Evolutionary conservation across 2,797 vertebrate species (phyloP).

Genomic region (Cyprinella venusta): DNA sequence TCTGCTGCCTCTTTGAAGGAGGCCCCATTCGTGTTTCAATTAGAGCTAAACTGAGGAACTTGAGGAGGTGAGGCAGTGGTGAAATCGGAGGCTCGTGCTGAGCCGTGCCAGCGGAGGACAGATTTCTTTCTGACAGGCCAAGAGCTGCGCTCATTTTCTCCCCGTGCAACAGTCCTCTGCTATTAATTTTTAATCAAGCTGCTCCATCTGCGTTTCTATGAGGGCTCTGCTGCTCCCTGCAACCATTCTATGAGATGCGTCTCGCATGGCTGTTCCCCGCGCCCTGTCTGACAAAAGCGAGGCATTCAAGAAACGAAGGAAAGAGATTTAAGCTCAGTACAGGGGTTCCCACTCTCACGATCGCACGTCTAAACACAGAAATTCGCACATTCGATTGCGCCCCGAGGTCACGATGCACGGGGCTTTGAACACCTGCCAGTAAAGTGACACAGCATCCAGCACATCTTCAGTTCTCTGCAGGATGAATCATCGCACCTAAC

Average conservation of each 20-base stretch:
- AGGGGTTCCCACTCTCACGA: not conserved
- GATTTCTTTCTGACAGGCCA: slow-evolving; percentile 40
- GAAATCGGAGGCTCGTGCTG: not conserved
- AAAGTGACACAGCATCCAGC: slow-evolving; percentile 38
- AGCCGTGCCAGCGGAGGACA: slow-evolving; percentile 24
- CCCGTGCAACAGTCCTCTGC: slow-evolving; percentile 36
- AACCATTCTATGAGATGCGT: slow-evolving; percentile 17
- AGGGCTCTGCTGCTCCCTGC: slow-evolving; percentile 18
- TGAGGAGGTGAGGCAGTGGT: not conserved
- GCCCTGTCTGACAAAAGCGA: not conserved
- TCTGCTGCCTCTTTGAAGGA: slow-evolving; percentile 23
- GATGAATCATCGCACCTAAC: slow-evolving; percentile 43
- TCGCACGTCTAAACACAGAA: slow-evolving; percentile 21
- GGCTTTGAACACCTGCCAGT: slow-evolving; percentile 48
- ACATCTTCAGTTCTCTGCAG: slow-evolving; percentile 23
- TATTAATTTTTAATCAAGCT: slow-evolving; percentile 59
- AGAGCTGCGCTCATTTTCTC: slow-evolving; percentile 38
- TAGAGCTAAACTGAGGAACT: slow-evolving; percentile 26
- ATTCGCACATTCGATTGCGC: slow-evolving; percentile 24
- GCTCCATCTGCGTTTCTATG: slow-evolving; percentile 45
- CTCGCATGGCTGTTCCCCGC: slow-evolving; percentile 24
- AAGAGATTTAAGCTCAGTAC: slow-evolving; percentile 31
- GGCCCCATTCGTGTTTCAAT: slow-evolving; percentile 29
- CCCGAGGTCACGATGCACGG: slow-evolving; percentile 28
- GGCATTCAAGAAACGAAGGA: slow-evolving; percentile 2